Conservation (phyloP, 2,113 vertebrate genomes). For the Scopus umbretta region DNA sequence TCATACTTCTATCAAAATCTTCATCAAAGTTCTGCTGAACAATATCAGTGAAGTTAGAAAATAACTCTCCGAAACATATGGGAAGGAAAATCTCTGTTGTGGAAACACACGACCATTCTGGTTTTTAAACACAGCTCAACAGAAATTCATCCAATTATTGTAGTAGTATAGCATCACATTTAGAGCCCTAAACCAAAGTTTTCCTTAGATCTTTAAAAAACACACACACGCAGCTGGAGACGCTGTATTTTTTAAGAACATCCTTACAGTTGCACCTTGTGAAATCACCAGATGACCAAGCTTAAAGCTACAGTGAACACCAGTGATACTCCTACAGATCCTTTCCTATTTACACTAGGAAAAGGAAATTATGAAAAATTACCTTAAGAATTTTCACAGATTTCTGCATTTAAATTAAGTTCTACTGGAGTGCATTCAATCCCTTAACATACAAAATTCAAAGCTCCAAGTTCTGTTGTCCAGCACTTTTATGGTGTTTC, state of each 20-base stretch:
- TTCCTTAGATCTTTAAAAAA: neutral
- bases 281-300: neutral
- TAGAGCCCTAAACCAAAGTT: neutral
- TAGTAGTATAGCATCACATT: neutral
- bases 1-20: neutral
- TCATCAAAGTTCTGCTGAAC: neutral
- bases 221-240: neutral
- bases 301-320: neutral
- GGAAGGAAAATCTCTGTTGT: neutral
- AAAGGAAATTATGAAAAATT: neutral
- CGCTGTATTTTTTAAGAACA: neutral
- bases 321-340: neutral
- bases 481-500: neutral
- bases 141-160: neutral
- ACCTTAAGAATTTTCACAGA: neutral
- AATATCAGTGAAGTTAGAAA: neutral
- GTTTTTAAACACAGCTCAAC: neutral
- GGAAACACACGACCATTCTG: neutral
- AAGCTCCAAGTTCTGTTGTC: neutral
- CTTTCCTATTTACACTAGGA: neutral
- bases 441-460: neutral
- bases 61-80: neutral
- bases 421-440: neutral
- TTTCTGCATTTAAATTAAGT: neutral
- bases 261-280: neutral